These are phyloP conservation scores for Bellardia pandia DNA, from an alignment of 2,888 invertebrate genomes.

Conservation along the genomic window DNA sequence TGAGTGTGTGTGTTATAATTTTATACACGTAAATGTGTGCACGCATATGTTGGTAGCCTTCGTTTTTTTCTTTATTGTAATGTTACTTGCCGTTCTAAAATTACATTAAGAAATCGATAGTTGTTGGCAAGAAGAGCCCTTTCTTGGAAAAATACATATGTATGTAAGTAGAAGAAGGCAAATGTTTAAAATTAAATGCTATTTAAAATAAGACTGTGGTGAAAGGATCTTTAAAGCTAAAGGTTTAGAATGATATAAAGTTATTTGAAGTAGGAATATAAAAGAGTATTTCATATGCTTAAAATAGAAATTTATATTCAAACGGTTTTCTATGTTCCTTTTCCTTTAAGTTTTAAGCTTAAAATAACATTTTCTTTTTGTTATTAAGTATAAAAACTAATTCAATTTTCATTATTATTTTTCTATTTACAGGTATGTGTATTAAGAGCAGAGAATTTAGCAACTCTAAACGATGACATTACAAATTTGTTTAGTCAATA, in stretches of 20 bases:
- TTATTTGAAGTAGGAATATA: not conserved
- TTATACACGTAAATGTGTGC: slow-evolving; percentile 24
- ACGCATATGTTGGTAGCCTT: slow-evolving; percentile 32
- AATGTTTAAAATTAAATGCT: slow-evolving; percentile 74
- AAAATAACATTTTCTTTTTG: not conserved
- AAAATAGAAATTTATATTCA: not conserved
- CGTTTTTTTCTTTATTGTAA: slow-evolving; percentile 1
- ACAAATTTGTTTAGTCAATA: slow-evolving; percentile 22
- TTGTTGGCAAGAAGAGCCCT: slow-evolving; percentile 37
- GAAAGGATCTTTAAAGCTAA: not conserved
- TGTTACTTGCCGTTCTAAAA: slow-evolving; percentile 32
- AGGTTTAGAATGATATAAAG: not conserved
- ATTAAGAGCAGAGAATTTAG: not conserved
- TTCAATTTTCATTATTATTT: slow-evolving; percentile 8
- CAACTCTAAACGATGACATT: not conserved
- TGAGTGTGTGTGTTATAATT: slow-evolving; percentile 31
- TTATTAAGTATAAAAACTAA: slow-evolving; percentile 8
- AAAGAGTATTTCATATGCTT: too few relatives aligned
- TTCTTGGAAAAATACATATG: not conserved
- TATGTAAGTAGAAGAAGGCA: slow-evolving; percentile 33
- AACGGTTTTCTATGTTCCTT: not conserved
- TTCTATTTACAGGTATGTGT: slow-evolving; percentile 53
- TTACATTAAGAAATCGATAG: slow-evolving; percentile 70
- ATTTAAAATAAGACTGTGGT: slow-evolving; percentile 16
- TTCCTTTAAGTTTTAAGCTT: not conserved